These are phyloP conservation scores for Montifringilla adamsi DNA, from an alignment of 2,113 vertebrate genomes.

Conservation along the genomic window DNA sequence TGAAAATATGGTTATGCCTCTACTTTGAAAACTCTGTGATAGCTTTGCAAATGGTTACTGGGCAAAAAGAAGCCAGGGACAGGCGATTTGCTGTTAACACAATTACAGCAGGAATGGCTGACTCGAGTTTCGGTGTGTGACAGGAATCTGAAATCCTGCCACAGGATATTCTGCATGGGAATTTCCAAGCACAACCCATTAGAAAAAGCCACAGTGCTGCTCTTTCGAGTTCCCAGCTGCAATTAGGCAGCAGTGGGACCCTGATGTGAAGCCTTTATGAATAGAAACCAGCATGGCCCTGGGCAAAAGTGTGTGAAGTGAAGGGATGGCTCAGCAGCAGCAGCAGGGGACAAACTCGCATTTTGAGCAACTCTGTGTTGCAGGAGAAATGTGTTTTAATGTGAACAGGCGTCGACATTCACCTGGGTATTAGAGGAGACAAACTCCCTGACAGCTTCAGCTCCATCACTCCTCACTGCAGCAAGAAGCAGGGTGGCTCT, in stretches of 20 bases:
- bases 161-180: not conserved
- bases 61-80: not conserved
- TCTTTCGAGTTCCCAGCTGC: constrained; percentile 24
- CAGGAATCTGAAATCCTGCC: constrained; percentile 31
- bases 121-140: constrained; percentile 5
- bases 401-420: not conserved
- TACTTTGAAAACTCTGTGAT: not conserved
- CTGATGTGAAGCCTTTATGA: constrained; percentile 20
- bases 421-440: not conserved
- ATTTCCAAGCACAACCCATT: constrained; percentile 36
- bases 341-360: not conserved
- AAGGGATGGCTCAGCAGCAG: constrained; percentile 12
- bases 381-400: constrained; percentile 5
- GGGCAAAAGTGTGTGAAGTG: constrained; percentile 1
- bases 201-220: constrained; percentile 18
- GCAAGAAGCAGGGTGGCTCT: not conserved
- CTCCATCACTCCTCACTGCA: not conserved
- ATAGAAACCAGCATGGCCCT: constrained; percentile 45
- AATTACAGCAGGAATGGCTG: not conserved
- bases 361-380: not conserved
- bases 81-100: constrained; percentile 42
- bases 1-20: not conserved
- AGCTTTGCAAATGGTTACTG: constrained; percentile 15
- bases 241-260: constrained; percentile 54
- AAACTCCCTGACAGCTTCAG: not conserved